phyloP scores from a whole-genome alignment of 1,140 invertebrate genomes.

The Hycleus cichorii region DNA sequence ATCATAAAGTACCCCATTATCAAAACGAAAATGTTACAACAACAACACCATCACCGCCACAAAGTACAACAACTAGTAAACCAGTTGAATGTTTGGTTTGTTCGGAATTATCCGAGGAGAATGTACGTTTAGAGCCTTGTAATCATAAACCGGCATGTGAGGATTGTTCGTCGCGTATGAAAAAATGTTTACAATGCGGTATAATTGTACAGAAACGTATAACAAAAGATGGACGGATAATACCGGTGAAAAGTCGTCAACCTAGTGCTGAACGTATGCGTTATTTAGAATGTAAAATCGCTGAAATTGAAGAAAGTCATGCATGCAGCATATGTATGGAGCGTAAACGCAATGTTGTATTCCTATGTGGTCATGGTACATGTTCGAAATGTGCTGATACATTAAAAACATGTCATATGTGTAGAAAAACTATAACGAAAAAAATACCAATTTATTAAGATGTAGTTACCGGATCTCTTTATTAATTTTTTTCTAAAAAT shows the following conservation, averaged over 20 bases:
- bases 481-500: no score
- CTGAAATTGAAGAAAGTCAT: conserved; percentile 80
- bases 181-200: conserved; percentile 70
- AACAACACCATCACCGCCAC: no score
- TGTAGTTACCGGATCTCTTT: no score
- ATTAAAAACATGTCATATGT: conserved; percentile 85
- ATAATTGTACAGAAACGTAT: conserved; percentile 50
- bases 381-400: conserved; percentile 78
- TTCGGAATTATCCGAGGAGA: conserved; percentile 55
- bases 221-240: conserved; percentile 44
- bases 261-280: conserved; percentile 59
- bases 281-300: conserved; percentile 76
- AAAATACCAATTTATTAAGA: conserved; percentile 75
- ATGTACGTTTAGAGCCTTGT: conserved; percentile 66
- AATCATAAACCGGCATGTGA: conserved; percentile 66
- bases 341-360: conserved; percentile 71
- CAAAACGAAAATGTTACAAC: conserved; percentile 33
- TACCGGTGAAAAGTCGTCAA: conserved; percentile 47
- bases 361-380: conserved; percentile 82
- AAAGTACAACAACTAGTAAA: conserved; percentile 22
- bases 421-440: conserved; percentile 78
- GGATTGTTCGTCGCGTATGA: conserved; percentile 71
- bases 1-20: conserved; percentile 36
- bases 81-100: conserved; percentile 65
- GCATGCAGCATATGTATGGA: conserved; percentile 75